Evolutionary conservation across 2,888 invertebrate genomes (phyloP).

Genomic region (Panopea generosa): DNA sequence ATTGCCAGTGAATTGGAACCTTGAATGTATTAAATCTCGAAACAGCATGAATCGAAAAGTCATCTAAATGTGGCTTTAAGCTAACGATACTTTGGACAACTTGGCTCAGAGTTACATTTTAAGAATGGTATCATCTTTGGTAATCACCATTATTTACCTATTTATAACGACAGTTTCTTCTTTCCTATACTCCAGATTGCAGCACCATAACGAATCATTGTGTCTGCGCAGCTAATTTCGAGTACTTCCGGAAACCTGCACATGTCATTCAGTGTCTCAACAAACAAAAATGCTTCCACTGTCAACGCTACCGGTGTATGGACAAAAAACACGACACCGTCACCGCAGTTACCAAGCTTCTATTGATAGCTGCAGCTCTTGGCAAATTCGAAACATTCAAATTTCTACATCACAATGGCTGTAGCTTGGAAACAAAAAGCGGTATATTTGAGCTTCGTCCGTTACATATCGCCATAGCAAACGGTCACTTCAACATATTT

Average conservation of each 20-base stretch:
- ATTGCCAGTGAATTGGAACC: too few relatives aligned
- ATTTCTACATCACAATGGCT: slow-evolving; percentile 48
- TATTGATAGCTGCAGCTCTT: slow-evolving; percentile 47
- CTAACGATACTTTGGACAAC: too few relatives aligned
- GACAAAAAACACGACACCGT: slow-evolving; percentile 45
- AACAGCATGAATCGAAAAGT: too few relatives aligned
- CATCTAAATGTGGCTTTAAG: too few relatives aligned
- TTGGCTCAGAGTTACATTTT: too few relatives aligned
- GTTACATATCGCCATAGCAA: slow-evolving; percentile 51
- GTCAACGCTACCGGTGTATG: slow-evolving; percentile 60
- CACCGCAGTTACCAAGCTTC: slow-evolving; percentile 43
- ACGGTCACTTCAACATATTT: slow-evolving; percentile 61
- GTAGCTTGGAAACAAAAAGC: slow-evolving; percentile 52
- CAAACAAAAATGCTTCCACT: slow-evolving; percentile 58
- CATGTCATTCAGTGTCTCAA: slow-evolving; percentile 52
- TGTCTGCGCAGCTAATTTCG: slow-evolving; percentile 59
- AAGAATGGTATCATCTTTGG: too few relatives aligned
- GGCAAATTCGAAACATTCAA: slow-evolving; percentile 55
- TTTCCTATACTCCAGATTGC: slow-evolving; percentile 63
- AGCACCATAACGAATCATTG: slow-evolving; percentile 58
- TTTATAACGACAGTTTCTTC: too few relatives aligned
- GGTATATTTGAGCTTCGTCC: slow-evolving; percentile 58
- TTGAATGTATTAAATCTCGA: too few relatives aligned
- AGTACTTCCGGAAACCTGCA: slow-evolving; percentile 60
- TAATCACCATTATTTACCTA: too few relatives aligned